Conservation (phyloP, 2,888 invertebrate genomes). For the Tipula vernalis region DNA sequence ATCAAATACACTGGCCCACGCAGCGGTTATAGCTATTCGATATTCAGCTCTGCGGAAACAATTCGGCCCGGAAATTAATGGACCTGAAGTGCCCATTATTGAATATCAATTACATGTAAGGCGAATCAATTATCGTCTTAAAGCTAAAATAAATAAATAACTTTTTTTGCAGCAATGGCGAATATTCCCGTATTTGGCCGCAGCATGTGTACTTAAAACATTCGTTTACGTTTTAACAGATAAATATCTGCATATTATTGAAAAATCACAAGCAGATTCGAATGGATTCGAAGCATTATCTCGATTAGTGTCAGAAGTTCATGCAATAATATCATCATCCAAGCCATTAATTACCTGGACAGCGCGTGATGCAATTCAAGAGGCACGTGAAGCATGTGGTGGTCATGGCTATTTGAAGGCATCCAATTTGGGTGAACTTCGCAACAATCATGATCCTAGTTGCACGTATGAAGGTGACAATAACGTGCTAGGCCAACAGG, state of each 20-base stretch:
- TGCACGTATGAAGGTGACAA: conserved; percentile 93
- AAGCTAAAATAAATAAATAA: not conserved
- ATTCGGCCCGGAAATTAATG: conserved; percentile 52
- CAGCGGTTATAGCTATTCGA: conserved; percentile 58
- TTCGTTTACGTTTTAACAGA: conserved; percentile 52
- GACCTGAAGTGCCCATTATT: conserved; percentile 57
- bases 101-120: conserved; percentile 68
- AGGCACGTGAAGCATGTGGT: conserved; percentile 74
- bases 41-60: conserved; percentile 69
- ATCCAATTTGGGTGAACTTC: conserved; percentile 71
- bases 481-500: conserved; percentile 80
- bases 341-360: conserved; percentile 64
- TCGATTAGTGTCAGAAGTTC: conserved; percentile 45
- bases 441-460: conserved; percentile 78
- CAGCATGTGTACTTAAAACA: conserved; percentile 46
- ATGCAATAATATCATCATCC: conserved; percentile 49
- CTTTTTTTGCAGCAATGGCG: conserved; percentile 50
- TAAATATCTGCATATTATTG: conserved; percentile 53
- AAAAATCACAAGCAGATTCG: conserved; percentile 42
- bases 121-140: conserved; percentile 11
- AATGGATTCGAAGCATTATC: conserved; percentile 34
- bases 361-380: conserved; percentile 64
- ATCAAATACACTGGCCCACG: conserved; percentile 42
- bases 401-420: conserved; percentile 70
- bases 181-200: conserved; percentile 56